Percentiles rank a stretch among this genome's conserved stretches.
Evolutionary conservation across 2,888 invertebrate species (phyloP).

Genomic region (Trissolcus brochymenae): DNA sequence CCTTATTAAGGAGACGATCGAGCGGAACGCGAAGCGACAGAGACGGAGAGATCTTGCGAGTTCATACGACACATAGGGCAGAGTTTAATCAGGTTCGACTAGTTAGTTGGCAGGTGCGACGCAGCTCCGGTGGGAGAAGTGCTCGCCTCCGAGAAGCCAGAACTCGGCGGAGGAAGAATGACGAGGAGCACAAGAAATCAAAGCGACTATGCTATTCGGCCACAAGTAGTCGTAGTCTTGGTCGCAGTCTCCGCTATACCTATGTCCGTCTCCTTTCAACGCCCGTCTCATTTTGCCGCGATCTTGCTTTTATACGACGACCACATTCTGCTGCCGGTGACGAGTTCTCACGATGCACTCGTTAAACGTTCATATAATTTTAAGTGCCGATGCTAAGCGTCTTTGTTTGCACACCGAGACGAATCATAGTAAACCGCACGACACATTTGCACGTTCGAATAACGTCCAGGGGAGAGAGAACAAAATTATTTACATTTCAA

Average conservation of each 20-base stretch:
- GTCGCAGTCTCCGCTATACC: constrained; percentile 36
- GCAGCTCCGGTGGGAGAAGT: constrained; percentile 56
- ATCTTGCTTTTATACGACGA: constrained; percentile 50
- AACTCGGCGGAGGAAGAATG: constrained; percentile 54
- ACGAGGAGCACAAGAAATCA: constrained; percentile 62
- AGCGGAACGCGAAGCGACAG: constrained; percentile 19
- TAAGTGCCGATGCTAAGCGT: constrained; percentile 49
- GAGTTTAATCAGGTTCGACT: constrained; percentile 76
- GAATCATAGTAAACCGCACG: constrained; percentile 33
- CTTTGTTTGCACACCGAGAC: constrained; percentile 33
- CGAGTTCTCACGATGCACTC: constrained; percentile 60
- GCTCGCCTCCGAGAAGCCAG: constrained; percentile 57
- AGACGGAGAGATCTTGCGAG: constrained; percentile 34
- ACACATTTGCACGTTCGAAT: constrained; percentile 31
- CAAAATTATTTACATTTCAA: neutral
- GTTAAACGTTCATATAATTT: constrained; percentile 60
- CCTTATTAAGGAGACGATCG: constrained; percentile 36
- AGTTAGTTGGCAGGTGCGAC: constrained; percentile 75
- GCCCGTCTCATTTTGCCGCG: constrained; percentile 49
- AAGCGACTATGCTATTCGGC: constrained; percentile 60
- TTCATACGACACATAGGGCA: constrained; percentile 62
- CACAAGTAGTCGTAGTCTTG: constrained; percentile 48
- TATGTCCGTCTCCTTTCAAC: constrained; percentile 35
- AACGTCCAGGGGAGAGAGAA: constrained; percentile 21
- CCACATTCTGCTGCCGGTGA: constrained; percentile 55